phyloP scores from a whole-genome alignment of 2,888 invertebrate species.

The Physocephala rufipes region DNA sequence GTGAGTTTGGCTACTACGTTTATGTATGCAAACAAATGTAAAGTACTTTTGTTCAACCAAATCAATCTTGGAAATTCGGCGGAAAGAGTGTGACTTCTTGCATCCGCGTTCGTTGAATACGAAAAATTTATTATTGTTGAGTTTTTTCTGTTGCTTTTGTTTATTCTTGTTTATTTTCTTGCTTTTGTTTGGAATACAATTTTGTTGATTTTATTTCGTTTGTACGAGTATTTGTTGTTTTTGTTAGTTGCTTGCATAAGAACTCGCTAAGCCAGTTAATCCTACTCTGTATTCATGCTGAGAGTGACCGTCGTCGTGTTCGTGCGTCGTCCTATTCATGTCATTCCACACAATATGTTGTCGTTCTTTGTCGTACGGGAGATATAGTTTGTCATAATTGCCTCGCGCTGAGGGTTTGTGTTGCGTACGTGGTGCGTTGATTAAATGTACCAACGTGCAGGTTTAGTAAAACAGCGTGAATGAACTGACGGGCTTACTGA shows the following conservation, averaged over 20 bases:
- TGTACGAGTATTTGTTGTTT: background rate
- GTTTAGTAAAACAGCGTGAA: too few relatives aligned
- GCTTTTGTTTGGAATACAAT: background rate
- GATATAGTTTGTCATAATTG: slow-evolving; percentile 1
- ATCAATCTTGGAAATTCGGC: slow-evolving; percentile 14
- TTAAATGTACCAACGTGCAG: background rate
- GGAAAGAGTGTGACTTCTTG: background rate
- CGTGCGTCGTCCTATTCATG: too few relatives aligned
- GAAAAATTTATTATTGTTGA: background rate
- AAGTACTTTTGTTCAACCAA: background rate
- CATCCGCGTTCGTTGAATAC: too few relatives aligned
- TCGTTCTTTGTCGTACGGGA: background rate
- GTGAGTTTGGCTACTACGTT: too few relatives aligned
- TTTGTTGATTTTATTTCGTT: background rate
- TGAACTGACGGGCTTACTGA: background rate
- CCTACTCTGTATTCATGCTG: background rate
- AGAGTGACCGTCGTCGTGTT: background rate
- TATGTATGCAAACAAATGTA: too few relatives aligned
- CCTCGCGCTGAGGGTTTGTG: background rate
- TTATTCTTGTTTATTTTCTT: background rate
- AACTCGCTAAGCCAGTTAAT: background rate
- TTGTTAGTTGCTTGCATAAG: background rate
- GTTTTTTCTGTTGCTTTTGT: slow-evolving; percentile 7
- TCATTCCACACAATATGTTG: too few relatives aligned
- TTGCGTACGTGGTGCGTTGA: background rate